Evolutionary conservation across 1,140 invertebrate genomes (phyloP).

Genomic region (Ooceraea biroi): DNA sequence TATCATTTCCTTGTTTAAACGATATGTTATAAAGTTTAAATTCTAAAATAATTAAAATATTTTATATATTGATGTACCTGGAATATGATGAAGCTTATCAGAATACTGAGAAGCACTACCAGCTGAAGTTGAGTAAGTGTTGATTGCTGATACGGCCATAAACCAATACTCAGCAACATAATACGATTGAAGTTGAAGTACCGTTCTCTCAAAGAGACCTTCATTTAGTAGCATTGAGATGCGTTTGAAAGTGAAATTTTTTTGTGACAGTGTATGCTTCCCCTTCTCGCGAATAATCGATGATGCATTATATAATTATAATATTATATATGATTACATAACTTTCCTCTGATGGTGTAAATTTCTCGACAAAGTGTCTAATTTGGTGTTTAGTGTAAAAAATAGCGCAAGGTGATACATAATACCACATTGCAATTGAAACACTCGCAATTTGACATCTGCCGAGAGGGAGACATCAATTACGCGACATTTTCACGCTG

Average conservation of each 20-base stretch:
- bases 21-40: too few relatives aligned
- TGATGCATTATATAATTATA: too few relatives aligned
- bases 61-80: neutral
- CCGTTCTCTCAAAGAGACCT: neutral
- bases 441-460: neutral
- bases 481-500: neutral
- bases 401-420: too few relatives aligned
- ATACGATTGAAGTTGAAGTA: neutral
- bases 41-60: too few relatives aligned
- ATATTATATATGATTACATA: too few relatives aligned
- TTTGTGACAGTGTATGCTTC: neutral
- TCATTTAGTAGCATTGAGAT: neutral
- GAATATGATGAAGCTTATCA: neutral
- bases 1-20: too few relatives aligned
- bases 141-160: neutral
- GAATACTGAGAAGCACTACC: neutral
- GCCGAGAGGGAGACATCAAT: too few relatives aligned
- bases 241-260: neutral
- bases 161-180: neutral
- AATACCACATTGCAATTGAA: neutral
- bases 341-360: too few relatives aligned
- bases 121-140: neutral
- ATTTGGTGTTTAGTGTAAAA: too few relatives aligned
- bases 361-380: too few relatives aligned
- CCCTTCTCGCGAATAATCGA: neutral